These are phyloP conservation scores for Leptinotarsa defecta DNA, from an alignment of 1,140 invertebrate species.

Conservation along the genomic window DNA sequence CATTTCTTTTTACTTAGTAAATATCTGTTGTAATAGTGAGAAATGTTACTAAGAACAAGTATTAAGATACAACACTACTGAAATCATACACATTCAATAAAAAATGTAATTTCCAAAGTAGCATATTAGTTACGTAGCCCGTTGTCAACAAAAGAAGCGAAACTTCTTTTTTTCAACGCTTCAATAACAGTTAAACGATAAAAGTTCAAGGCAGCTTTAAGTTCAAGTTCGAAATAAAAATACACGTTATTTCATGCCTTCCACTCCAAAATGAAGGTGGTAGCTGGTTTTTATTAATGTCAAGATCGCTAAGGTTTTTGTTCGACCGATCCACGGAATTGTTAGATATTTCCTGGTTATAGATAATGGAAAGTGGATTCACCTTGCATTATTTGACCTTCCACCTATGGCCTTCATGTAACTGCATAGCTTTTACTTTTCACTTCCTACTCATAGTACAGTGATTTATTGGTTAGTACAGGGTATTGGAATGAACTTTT, in stretches of 20 bases:
- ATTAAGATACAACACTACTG: too few relatives aligned
- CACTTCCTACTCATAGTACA: conserved; percentile 10
- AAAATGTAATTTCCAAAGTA: too few relatives aligned
- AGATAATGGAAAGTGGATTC: background rate
- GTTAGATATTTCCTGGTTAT: background rate
- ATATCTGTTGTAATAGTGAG: too few relatives aligned
- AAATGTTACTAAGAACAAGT: too few relatives aligned
- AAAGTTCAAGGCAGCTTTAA: background rate
- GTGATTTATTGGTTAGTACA: background rate
- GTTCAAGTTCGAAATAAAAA: background rate
- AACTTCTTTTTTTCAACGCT: too few relatives aligned
- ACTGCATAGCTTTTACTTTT: conserved; percentile 12
- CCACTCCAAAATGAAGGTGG: background rate
- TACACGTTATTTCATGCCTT: background rate
- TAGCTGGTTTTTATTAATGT: background rate
- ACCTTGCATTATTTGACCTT: conserved; percentile 7
- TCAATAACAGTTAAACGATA: too few relatives aligned
- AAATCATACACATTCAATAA: too few relatives aligned
- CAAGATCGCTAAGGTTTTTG: background rate
- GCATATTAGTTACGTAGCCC: too few relatives aligned
- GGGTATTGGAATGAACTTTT: background rate
- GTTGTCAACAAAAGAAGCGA: too few relatives aligned
- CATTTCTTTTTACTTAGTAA: too few relatives aligned
- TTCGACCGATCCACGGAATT: background rate
- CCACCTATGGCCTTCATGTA: conserved; percentile 4